phyloP scores from a whole-genome alignment of 2,797 vertebrate genomes.

The Gephyroberyx darwinii region DNA sequence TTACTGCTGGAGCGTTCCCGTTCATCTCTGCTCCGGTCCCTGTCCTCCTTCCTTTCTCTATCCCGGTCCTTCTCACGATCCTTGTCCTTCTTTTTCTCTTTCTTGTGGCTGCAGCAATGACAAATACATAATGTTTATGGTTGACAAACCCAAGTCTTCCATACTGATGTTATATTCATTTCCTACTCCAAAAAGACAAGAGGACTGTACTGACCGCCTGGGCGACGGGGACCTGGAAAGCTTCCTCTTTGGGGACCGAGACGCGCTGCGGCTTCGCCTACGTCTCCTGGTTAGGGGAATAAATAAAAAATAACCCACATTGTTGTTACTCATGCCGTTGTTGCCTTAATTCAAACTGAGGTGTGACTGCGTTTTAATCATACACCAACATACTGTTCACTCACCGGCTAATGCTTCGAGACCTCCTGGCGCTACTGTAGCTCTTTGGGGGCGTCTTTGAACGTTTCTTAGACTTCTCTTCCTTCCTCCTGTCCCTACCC shows the following conservation, averaged over 20 bases:
- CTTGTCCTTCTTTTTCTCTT: slow-evolving; percentile 99
- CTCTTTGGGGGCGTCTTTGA: slow-evolving; percentile 99
- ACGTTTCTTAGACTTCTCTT: slow-evolving; percentile 95
- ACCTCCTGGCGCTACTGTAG: slow-evolving; percentile 95
- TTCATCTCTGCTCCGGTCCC: slow-evolving; percentile 88
- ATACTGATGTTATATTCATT: neutral
- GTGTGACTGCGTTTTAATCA: too few species aligned
- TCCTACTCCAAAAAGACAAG: neutral
- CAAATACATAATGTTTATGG: neutral
- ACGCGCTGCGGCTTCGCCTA: slow-evolving; percentile 87
- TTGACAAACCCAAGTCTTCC: too few species aligned
- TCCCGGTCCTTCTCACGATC: slow-evolving; percentile 95
- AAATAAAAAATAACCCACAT: neutral
- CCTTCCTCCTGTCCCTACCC: slow-evolving; percentile 92
- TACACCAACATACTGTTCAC: slow-evolving; percentile 20
- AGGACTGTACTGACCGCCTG: slow-evolving; percentile 80
- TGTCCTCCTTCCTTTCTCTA: slow-evolving; percentile 85
- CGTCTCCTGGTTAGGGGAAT: slow-evolving; percentile 80
- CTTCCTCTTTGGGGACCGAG: slow-evolving; percentile 90
- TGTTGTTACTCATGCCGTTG: neutral
- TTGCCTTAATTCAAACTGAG: neutral
- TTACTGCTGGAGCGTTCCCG: slow-evolving; percentile 92
- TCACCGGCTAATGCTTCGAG: slow-evolving; percentile 93
- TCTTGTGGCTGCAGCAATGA: slow-evolving; percentile 84
- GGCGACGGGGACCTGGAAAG: slow-evolving; percentile 90